Base-by-base conservation (phyloP, 2,113 vertebrate species). In the Poeciliopsis retropinna region DNA sequence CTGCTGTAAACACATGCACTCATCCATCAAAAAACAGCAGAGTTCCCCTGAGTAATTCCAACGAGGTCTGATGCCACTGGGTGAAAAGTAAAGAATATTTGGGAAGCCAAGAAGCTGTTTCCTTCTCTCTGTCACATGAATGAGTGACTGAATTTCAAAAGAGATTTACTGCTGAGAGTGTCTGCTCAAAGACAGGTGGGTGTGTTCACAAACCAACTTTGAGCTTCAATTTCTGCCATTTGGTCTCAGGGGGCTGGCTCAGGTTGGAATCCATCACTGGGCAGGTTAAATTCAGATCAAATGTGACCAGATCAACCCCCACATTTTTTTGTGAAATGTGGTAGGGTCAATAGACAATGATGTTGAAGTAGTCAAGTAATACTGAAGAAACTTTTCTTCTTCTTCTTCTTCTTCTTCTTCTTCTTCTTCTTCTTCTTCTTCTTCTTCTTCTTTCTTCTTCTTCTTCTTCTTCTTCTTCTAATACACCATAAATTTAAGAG, bases 71-170 rank as follows among this genome's bases (percentile, higher is more conserved):
- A 80, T 34, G 64, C 51, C 79, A 62, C 60, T 60, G 67, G 82
- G 83, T 15, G 65, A 70, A 80, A 82, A 75, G 64, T 32, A 78
- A 75, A 76, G 64, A 73, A 67, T 62, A 68, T 2, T 44, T 51
- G 67, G 28, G 69, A 70, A 79, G 64, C 44, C 41, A 10, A 69
- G 22, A 41, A 44, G 67, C 67, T 72, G 37, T 82, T 79, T 64
- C 76, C 30, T 81, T 64, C 76, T 41, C 73, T 77, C 66, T 80
- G 75, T 75, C 73, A 70, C 72, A 83, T 75, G 80, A 75, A 75
- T 64, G 62, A 77, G 28, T n/a, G 41, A 37, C 25, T 70, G 63
- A 83, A 73, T 66, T 73, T 78, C 47, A 71, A 47, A 37, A 68
- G 12, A 75, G 34, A 10, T 34, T 4, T 51, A 51, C 51, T 17